Evolutionary conservation across 2,888 invertebrate genomes (phyloP).

Genomic region (Harpalus rubripes): DNA sequence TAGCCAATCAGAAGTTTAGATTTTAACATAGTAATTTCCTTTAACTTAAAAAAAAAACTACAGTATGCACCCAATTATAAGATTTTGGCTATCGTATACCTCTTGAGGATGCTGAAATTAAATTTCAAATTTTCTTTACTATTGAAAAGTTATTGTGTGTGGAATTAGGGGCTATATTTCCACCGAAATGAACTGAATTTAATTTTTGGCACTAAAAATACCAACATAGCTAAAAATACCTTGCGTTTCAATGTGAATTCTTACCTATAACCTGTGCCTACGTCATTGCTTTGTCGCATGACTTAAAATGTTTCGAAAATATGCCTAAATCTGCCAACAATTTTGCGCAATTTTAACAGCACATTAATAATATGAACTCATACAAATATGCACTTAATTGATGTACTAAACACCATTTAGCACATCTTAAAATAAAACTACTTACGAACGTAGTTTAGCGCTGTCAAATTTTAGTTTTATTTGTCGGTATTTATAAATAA

Average conservation of each 20-base stretch:
- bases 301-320: conserved; percentile 54
- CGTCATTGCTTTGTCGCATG: conserved; percentile 57
- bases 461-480: not conserved
- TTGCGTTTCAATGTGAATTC: conserved; percentile 23
- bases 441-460: conserved; percentile 4
- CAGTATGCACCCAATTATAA: too few species aligned
- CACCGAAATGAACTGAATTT: conserved; percentile 14
- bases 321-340: conserved; percentile 23
- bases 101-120: not conserved
- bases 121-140: not conserved
- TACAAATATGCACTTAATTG: conserved; percentile 15
- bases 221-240: conserved; percentile 41
- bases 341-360: conserved; percentile 43
- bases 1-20: too few species aligned
- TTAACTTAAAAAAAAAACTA: too few species aligned
- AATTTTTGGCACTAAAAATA: conserved; percentile 55
- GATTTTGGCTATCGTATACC: too few species aligned
- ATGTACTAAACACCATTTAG: conserved; percentile 30
- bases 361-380: conserved; percentile 25
- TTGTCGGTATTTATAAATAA: not conserved
- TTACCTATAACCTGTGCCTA: conserved; percentile 45
- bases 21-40: too few species aligned
- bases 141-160: not conserved
- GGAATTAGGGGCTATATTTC: not conserved
- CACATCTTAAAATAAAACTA: not conserved